Evolutionary conservation across 2,888 invertebrate species (phyloP).

Genomic region (Philonicus albiceps): DNA sequence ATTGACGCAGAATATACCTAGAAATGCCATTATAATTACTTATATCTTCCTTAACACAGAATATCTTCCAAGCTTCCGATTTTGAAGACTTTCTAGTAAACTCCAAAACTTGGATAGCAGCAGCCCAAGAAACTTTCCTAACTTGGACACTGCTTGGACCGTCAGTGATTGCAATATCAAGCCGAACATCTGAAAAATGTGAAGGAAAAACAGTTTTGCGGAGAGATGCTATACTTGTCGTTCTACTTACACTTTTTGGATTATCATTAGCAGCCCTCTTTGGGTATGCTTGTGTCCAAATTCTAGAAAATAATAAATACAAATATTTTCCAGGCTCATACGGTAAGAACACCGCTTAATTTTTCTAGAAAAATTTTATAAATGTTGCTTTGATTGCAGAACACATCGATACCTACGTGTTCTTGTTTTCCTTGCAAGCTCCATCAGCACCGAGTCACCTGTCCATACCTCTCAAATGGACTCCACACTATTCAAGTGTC

Average conservation of each 20-base stretch:
- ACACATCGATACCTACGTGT: conserved; percentile 73
- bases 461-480: conserved; percentile 63
- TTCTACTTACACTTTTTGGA: conserved; percentile 77
- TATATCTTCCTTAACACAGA: conserved; percentile 62
- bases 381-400: conserved; percentile 66
- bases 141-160: conserved; percentile 81
- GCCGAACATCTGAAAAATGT: conserved; percentile 55
- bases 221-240: conserved; percentile 73
- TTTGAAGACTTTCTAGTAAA: conserved; percentile 88
- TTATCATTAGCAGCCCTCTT: conserved; percentile 79
- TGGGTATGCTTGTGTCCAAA: conserved; percentile 83
- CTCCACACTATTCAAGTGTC: conserved; percentile 61
- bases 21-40: background rate
- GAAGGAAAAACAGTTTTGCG: conserved; percentile 57
- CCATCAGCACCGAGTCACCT: conserved; percentile 67
- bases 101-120: conserved; percentile 85
- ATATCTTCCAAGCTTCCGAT: conserved; percentile 79
- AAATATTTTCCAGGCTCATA: conserved; percentile 83
- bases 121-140: conserved; percentile 86
- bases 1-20: too few species aligned
- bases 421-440: conserved; percentile 70
- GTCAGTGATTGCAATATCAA: conserved; percentile 60
- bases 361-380: background rate
- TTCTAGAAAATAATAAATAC: conserved; percentile 77
- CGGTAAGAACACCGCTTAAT: conserved; percentile 66